Conservation (phyloP, 30 jellyfish, hydroid and myxozoan genomes). For the Catostylus mosaicus region DNA sequence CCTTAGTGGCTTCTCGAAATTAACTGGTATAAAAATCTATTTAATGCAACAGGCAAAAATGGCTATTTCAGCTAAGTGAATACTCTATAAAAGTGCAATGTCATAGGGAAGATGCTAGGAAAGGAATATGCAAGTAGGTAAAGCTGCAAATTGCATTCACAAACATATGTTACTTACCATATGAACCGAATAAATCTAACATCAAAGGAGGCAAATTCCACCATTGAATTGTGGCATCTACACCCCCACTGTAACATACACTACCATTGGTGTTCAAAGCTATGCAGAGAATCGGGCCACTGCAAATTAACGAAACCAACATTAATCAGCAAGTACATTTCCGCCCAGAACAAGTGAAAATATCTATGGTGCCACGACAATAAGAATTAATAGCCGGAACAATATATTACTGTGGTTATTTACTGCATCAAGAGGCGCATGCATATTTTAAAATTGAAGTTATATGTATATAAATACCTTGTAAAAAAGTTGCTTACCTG, state of each 20-base stretch:
- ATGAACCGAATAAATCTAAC: slow-evolving; percentile 93
- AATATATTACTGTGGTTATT: too few relatives aligned
- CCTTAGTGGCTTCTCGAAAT: too few relatives aligned
- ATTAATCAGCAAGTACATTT: neutral
- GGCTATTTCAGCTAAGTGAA: too few relatives aligned
- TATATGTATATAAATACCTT: neutral
- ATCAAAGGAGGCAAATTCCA: slow-evolving; percentile 97
- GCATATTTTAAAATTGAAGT: neutral
- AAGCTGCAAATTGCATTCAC: too few relatives aligned
- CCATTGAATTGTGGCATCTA: slow-evolving; percentile 96
- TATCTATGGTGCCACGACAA: too few relatives aligned
- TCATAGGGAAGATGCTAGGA: too few relatives aligned
- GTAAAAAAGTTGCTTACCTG: slow-evolving; percentile 67
- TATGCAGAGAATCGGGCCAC: slow-evolving; percentile 94
- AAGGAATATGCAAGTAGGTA: neutral
- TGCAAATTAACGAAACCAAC: slow-evolving; percentile 23
- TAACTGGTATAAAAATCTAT: too few relatives aligned
- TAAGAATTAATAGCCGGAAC: too few relatives aligned
- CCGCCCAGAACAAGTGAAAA: too few relatives aligned
- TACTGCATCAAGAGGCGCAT: neutral
- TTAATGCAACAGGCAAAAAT: too few relatives aligned
- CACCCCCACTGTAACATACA: slow-evolving; percentile 97
- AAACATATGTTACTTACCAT: slow-evolving; percentile 68
- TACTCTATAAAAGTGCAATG: too few relatives aligned
- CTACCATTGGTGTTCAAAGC: slow-evolving; percentile 88